phyloP scores from a whole-genome alignment of 2,888 invertebrate species.

The Drosophila quinaria region DNA sequence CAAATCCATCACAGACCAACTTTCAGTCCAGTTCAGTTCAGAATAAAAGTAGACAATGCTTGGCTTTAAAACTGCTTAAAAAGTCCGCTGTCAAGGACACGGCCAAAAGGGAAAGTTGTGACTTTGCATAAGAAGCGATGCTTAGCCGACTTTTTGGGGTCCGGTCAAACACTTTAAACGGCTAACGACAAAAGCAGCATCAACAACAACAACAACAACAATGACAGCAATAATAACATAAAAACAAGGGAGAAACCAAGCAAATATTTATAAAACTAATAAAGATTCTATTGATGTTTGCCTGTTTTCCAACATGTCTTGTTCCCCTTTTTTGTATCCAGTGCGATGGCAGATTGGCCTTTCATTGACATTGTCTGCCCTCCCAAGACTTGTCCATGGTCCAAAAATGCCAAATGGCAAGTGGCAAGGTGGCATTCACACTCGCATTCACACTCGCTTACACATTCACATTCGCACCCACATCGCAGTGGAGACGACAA shows the following conservation, averaged over 20 bases:
- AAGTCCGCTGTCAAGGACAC: constrained; percentile 74
- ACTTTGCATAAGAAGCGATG: constrained; percentile 56
- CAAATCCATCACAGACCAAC: constrained; percentile 63
- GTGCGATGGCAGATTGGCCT: constrained; percentile 56
- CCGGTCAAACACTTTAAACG: constrained; percentile 37
- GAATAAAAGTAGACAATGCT: neutral
- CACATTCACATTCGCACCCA: constrained; percentile 15
- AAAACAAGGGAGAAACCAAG: constrained; percentile 6
- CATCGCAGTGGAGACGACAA: constrained; percentile 37
- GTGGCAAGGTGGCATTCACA: constrained; percentile 31
- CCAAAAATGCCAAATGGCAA: constrained; percentile 31
- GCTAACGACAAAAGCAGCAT: constrained; percentile 5
- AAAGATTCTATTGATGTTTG: constrained; percentile 75
- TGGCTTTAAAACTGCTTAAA: constrained; percentile 53
- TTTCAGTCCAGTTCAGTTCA: constrained; percentile 7
- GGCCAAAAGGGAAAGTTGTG: constrained; percentile 28
- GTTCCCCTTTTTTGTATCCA: neutral
- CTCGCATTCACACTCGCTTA: neutral
- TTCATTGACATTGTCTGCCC: constrained; percentile 54
- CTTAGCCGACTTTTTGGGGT: constrained; percentile 6
- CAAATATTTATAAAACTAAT: constrained; percentile 76
- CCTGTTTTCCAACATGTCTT: constrained; percentile 58
- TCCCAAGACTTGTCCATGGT: constrained; percentile 19
- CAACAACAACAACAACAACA: neutral
- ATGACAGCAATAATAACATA: neutral